Evolutionary conservation across 2,113 vertebrate species (phyloP), one percentile per base, ranked within the genome.

Genomic region (Euleptes europaea): DNA sequence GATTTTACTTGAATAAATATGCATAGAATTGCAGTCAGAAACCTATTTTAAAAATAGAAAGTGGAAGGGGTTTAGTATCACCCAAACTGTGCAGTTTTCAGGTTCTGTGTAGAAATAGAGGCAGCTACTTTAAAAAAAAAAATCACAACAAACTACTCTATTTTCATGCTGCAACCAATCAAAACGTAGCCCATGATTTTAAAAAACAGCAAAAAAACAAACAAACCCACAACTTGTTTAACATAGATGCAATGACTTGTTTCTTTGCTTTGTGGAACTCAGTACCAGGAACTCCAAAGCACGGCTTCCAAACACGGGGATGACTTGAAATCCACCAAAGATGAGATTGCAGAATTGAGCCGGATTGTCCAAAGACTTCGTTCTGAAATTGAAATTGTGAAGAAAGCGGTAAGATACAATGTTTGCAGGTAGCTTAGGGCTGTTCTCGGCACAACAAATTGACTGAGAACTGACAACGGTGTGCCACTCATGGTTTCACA

Each of bases 331-430:
- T 7, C 88, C 44, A 95, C 95, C 42, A 97, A 97, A 91, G 3
- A 93, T 83, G 96, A 98, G 89, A 96, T 97, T 15, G 90, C 94
- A 38, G 96, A 98, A 11, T 87, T 97, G 71, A 97, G 93, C 84
- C 89, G 95, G 82, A 90, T 93, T 92, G 97, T 97, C 14, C 84
- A 95, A 69, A 96, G 95, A 86, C 93, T 97, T 72, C 94, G 95
- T 87, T 95, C 93, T 57, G 96, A 97, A 88, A 97, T 97, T 2
- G 95, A 97, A n/a, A n/a, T 89, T 1, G 83, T 98, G 81, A 97
- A 97, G 87, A 95, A 87, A 93, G 95, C 97, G 95, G 97, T 97
- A 88, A 77, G 51, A 12, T 12, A 57, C 19, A 6, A 5, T 28
- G 26, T 70, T 1, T 10, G 2, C 4, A 2, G 10, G 3, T 57